Conservation (phyloP, 2,888 invertebrate genomes). For the Andrena bucephala region DNA sequence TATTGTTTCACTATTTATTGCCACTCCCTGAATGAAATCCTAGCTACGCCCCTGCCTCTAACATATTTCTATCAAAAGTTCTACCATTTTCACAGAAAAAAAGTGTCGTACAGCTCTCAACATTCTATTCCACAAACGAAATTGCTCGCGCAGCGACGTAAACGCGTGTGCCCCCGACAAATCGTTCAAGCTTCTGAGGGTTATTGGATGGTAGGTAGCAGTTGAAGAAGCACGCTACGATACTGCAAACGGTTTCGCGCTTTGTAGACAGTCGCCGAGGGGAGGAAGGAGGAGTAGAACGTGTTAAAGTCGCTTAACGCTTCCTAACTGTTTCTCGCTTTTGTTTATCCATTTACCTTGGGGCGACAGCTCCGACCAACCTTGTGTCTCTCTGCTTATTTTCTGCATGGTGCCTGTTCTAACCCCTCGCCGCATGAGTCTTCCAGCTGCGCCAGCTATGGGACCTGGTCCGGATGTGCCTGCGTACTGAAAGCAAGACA, state of each 20-base stretch:
- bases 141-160: background rate
- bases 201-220: constrained; percentile 16
- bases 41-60: no score
- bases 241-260: constrained; percentile 10
- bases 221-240: constrained; percentile 7
- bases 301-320: constrained; percentile 31
- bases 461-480: background rate
- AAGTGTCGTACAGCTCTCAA: no score
- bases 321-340: constrained; percentile 7
- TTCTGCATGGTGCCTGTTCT: background rate
- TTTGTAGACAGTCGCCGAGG: constrained; percentile 26
- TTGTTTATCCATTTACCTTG: background rate
- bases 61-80: no score
- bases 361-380: background rate
- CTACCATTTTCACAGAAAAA: no score
- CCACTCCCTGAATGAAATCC: no score
- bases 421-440: background rate
- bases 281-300: constrained; percentile 17
- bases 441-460: background rate
- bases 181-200: constrained; percentile 4
- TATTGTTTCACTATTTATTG: no score
- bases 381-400: background rate
- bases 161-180: constrained; percentile 14
- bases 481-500: background rate
- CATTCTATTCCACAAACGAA: background rate